Evolutionary conservation across 2,797 vertebrate species (phyloP).

Genomic region (Cuculus canorus): DNA sequence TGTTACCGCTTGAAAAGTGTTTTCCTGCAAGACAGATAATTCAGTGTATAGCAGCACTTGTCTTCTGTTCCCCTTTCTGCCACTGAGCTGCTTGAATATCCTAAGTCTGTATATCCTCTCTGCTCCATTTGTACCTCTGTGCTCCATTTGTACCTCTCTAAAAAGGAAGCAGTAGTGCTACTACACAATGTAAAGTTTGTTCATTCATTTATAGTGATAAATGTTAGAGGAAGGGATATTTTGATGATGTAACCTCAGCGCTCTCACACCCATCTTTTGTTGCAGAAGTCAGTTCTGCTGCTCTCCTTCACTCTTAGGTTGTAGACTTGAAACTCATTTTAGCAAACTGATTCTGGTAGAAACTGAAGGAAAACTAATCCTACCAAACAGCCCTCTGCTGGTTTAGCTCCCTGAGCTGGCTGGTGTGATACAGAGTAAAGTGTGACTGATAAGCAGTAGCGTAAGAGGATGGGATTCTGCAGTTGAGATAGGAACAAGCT

Average conservation of each 20-base stretch:
- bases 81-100: neutral
- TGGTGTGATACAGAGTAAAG: neutral
- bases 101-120: neutral
- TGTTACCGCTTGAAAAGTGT: neutral
- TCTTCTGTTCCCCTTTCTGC: neutral
- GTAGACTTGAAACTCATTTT: neutral
- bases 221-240: neutral
- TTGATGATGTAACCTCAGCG: neutral
- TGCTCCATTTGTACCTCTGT: neutral
- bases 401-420: neutral
- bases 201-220: neutral
- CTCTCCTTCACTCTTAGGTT: neutral
- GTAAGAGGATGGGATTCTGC: neutral
- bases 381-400: neutral
- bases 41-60: neutral
- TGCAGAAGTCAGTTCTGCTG: neutral
- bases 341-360: neutral
- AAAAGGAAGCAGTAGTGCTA: neutral
- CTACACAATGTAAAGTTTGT: neutral
- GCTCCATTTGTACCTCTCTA: neutral
- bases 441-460: rapidly evolving
- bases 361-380: neutral
- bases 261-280: neutral
- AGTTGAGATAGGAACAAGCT: neutral
- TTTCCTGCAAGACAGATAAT: neutral